Percentiles rank a stretch among this genome's conserved stretches.
phyloP scores from a whole-genome alignment of 1,140 invertebrate species.

The Medauroidea extradentata region DNA sequence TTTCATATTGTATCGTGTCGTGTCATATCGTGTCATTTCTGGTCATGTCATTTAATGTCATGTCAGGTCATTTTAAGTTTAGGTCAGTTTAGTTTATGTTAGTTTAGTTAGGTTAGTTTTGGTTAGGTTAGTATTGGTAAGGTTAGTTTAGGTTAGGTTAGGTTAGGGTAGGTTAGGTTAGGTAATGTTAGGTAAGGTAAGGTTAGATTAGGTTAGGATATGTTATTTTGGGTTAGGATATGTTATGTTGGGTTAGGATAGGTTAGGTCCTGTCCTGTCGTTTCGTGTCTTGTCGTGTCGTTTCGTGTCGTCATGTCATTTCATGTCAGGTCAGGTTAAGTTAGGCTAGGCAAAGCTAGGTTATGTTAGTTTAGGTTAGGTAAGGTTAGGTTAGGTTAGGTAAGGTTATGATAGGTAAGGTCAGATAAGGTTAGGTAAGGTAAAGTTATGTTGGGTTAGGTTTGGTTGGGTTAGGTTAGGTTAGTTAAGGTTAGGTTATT shows the following conservation, averaged over 20 bases:
- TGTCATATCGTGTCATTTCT: too few species aligned
- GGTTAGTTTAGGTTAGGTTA: constrained; percentile 17
- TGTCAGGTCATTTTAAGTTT: constrained; percentile 20
- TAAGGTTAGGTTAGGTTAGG: constrained; percentile 16
- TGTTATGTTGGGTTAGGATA: constrained; percentile 24
- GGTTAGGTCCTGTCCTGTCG: constrained; percentile 15
- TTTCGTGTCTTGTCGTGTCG: constrained; percentile 11
- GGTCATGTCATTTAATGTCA: constrained; percentile 4
- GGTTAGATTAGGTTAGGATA: constrained; percentile 16
- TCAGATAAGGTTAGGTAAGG: constrained; percentile 14
- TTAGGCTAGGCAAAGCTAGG: constrained; percentile 11
- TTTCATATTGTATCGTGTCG: too few species aligned
- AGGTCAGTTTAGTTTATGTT: constrained; percentile 11
- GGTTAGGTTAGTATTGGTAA: constrained; percentile 5
- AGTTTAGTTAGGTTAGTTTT: constrained; percentile 14
- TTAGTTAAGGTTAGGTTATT: constrained; percentile 22
- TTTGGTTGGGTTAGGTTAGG: constrained; percentile 12
- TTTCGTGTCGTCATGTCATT: constrained; percentile 8
- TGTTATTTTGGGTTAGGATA: constrained; percentile 14
- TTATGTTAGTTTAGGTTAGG: constrained; percentile 7
- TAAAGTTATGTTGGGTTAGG: constrained; percentile 15
- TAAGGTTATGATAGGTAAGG: constrained; percentile 16
- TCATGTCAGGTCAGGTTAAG: constrained; percentile 13
- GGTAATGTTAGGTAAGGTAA: constrained; percentile 14
- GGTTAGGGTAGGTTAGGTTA: constrained; percentile 16